Evolutionary conservation across 2,888 invertebrate genomes (phyloP), one percentile per base, ranked within the genome.

Genomic region (Dryadula phaetusa): DNA sequence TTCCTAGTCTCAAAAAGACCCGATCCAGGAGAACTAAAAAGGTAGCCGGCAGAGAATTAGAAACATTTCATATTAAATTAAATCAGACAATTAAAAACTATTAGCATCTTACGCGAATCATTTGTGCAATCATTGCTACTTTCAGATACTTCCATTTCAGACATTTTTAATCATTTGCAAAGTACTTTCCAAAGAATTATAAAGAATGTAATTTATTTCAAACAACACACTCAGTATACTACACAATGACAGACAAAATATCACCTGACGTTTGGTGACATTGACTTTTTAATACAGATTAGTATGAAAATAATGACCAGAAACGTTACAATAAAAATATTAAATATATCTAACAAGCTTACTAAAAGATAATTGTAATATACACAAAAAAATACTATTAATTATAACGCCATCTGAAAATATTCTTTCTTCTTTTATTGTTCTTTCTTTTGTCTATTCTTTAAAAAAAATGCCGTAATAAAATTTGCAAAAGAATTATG

Each of bases 1-100:
- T 96, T 18, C 98, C 98, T 75, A 98, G 94, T 58, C 98, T 95
- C 66, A 98, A 90, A 80, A 98, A 96, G 14, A 98, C 98, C 74
- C 98, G 94, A 85, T 98, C 98, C 82, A 98, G 92, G 60, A 98
- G 94, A 85, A 96, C 98, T 98, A 79, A 63, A 93, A 84, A 73
- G 77, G 71, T 74, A 76, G 70, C 82, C 82, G 81, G 40, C 40
- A 16, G 22, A 16, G n/a, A 16, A 56, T 56, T 40, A 56, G 16
- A 40, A 22, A 40, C 1, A 56, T 37, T 37, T 34, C 34, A 34
- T 34, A 5, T 40, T 25, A 10, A 10, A 40, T 8, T 4, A 40
- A 2, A 16, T 22, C 12, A 18, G n/a, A 22, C 10, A 56, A 16
- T 54, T 54, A 16, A 25, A 28, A 44, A 28, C 12, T 53, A 16